These are phyloP conservation scores for Macroglossus sobrinus DNA, from an alignment of 2,113 vertebrate genomes.

Conservation along the genomic window DNA sequence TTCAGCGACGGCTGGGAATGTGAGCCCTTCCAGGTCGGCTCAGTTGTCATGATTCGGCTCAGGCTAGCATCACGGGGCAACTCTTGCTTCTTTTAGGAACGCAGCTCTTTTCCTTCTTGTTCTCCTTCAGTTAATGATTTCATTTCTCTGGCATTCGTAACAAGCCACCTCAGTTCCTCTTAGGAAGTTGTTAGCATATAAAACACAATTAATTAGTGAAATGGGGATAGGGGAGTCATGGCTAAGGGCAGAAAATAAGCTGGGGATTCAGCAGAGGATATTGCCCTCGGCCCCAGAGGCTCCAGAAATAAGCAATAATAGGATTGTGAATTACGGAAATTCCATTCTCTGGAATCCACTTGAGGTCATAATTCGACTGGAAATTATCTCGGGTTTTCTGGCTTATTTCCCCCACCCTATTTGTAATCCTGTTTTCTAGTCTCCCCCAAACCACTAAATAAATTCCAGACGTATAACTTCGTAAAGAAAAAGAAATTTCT, in stretches of 20 bases:
- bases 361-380: slow-evolving; percentile 60
- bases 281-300: slow-evolving; percentile 14
- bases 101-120: neutral
- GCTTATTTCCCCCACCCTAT: slow-evolving; percentile 48
- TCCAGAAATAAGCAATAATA: slow-evolving; percentile 63
- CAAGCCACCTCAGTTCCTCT: neutral
- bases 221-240: neutral
- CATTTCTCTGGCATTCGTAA: slow-evolving; percentile 41
- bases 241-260: slow-evolving; percentile 19
- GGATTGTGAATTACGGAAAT: slow-evolving; percentile 54
- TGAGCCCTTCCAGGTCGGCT: neutral
- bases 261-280: neutral
- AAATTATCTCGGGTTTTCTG: slow-evolving; percentile 64
- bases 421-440: slow-evolving; percentile 61
- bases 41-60: neutral
- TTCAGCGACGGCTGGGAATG: neutral
- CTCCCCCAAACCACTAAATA: slow-evolving; percentile 66
- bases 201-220: slow-evolving; percentile 52
- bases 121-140: neutral
- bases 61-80: neutral
- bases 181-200: slow-evolving; percentile 41
- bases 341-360: slow-evolving; percentile 46
- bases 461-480: slow-evolving; percentile 60
- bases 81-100: neutral
- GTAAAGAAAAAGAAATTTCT: slow-evolving; percentile 68